These are phyloP conservation scores for Epicampocera succincta DNA, from an alignment of 2,888 invertebrate genomes.

Conservation along the genomic window DNA sequence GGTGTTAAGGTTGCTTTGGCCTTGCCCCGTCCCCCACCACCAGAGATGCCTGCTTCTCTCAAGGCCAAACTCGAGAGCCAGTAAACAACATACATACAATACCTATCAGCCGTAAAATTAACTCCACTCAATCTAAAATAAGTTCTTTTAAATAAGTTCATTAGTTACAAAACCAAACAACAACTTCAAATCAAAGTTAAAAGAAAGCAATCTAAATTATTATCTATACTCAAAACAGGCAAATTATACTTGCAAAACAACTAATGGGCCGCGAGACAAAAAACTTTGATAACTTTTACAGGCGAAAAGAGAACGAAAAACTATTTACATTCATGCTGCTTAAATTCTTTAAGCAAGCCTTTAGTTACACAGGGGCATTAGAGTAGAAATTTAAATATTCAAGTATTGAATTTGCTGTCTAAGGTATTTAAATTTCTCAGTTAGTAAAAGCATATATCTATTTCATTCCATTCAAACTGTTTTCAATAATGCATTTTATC, in stretches of 20 bases:
- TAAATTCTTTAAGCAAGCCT: constrained; percentile 2
- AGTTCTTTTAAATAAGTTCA: constrained; percentile 61
- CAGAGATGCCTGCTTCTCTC: constrained; percentile 94
- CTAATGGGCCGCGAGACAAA: constrained; percentile 41
- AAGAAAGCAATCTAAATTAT: constrained; percentile 53
- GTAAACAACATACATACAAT: no score
- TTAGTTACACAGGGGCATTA: constrained; percentile 50
- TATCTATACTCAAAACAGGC: constrained; percentile 47
- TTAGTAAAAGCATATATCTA: constrained; percentile 59
- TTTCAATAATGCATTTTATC: constrained; percentile 45
- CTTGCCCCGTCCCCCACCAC: constrained; percentile 94
- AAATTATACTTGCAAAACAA: constrained; percentile 40
- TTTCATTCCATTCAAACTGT: constrained; percentile 61
- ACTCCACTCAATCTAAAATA: constrained; percentile 54
- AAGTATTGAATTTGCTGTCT: not conserved
- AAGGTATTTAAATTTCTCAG: constrained; percentile 27
- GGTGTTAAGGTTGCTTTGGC: constrained; percentile 90
- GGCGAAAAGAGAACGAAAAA: constrained; percentile 38
- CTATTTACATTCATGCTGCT: constrained; percentile 21
- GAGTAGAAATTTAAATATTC: constrained; percentile 34
- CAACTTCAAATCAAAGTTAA: constrained; percentile 13
- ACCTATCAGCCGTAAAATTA: constrained; percentile 24
- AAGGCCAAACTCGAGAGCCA: constrained; percentile 81
- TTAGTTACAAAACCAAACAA: constrained; percentile 56
- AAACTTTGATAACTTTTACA: constrained; percentile 25